A percentile compares a stretch with the other conserved stretches of the same genome.
Conservation (phyloP, 2,888 invertebrate genomes). For the Dugesia japonica region DNA sequence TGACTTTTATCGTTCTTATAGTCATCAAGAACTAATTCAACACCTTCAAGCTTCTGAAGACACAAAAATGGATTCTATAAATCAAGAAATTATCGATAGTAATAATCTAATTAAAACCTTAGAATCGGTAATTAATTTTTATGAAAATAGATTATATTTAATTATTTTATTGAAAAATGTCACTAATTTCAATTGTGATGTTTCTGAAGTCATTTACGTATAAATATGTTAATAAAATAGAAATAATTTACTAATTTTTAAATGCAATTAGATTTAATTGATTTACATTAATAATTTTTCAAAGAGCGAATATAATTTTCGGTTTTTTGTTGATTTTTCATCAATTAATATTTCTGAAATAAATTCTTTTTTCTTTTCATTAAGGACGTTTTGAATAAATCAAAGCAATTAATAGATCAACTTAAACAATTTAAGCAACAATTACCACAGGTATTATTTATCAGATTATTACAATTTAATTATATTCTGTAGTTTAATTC, state of each 20-base stretch:
- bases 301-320: too few species aligned
- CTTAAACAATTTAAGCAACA: neutral
- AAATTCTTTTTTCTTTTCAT: too few species aligned
- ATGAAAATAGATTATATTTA: too few species aligned
- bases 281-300: too few species aligned
- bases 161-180: too few species aligned
- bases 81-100: neutral
- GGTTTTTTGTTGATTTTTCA: too few species aligned
- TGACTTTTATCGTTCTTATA: neutral
- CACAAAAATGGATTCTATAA: neutral
- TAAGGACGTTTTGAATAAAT: neutral
- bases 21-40: neutral
- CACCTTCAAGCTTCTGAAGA: neutral
- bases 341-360: too few species aligned
- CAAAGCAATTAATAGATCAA: neutral
- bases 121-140: conserved; percentile 11
- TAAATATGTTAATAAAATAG: too few species aligned
- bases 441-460: neutral
- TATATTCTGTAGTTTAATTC: neutral
- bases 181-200: too few species aligned
- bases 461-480: neutral
- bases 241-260: too few species aligned
- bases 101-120: neutral
- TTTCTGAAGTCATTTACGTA: too few species aligned
- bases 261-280: too few species aligned